phyloP scores from a whole-genome alignment of 35 echinoderm and acorn worm genomes.

The Stichopus chloronotus region DNA sequence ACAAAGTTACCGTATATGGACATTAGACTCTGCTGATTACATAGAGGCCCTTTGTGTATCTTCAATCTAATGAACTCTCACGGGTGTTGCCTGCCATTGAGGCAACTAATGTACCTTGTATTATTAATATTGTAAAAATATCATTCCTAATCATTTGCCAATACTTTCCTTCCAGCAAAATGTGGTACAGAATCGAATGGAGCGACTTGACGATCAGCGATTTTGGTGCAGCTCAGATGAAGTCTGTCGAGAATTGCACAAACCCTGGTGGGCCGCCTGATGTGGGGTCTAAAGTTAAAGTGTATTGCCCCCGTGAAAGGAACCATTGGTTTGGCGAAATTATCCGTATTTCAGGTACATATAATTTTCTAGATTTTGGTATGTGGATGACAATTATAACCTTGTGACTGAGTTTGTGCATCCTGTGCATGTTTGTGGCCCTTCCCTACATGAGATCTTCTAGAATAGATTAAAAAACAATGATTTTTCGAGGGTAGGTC shows the following conservation, averaged over 20 bases:
- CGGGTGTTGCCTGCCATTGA: not conserved
- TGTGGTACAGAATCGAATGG: slow-evolving; percentile 41
- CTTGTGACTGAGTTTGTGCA: not conserved
- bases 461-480: not conserved
- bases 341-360: not conserved
- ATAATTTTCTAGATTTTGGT: not conserved
- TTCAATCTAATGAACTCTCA: not conserved
- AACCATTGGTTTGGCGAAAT: slow-evolving; percentile 18
- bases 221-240: not conserved
- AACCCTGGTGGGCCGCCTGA: not conserved
- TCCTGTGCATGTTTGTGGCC: not conserved
- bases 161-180: not conserved
- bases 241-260: not conserved
- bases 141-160: not conserved
- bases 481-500: not conserved
- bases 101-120: not conserved
- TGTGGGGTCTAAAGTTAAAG: not conserved
- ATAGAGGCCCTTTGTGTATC: too few relatives aligned
- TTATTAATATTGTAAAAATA: too few relatives aligned
- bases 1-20: too few relatives aligned
- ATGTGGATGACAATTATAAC: not conserved
- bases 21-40: too few relatives aligned
- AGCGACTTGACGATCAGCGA: not conserved
- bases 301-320: not conserved
- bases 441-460: not conserved